phyloP scores from a whole-genome alignment of 2,797 vertebrate species.

The Characodon lateralis region DNA sequence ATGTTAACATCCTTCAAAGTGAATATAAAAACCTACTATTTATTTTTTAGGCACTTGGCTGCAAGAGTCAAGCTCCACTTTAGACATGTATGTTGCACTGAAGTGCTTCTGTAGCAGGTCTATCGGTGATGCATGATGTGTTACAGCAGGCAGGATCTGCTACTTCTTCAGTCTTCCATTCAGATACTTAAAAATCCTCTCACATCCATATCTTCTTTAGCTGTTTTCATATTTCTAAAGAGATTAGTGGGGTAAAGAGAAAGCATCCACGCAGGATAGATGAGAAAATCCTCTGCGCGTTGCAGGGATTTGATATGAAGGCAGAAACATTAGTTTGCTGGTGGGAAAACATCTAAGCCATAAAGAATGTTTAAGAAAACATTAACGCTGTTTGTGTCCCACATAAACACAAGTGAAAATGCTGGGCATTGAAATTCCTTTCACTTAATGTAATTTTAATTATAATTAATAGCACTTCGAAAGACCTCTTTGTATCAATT shows the following conservation, averaged over 20 bases:
- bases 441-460: slow-evolving; percentile 9
- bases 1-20: slow-evolving; percentile 44
- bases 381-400: slow-evolving; percentile 1
- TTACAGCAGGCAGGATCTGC: slow-evolving; percentile 2
- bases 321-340: slow-evolving; percentile 16
- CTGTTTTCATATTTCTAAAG: slow-evolving; percentile 45
- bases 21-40: slow-evolving; percentile 40
- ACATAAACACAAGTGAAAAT: slow-evolving; percentile 11
- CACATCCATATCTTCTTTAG: slow-evolving; percentile 19
- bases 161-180: slow-evolving; percentile 17
- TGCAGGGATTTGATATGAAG: slow-evolving; percentile 32
- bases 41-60: slow-evolving; percentile 12
- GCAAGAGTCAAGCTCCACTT: slow-evolving; percentile 38
- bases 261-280: slow-evolving; percentile 34
- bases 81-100: slow-evolving; percentile 14
- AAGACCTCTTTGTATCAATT: slow-evolving; percentile 16
- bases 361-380: slow-evolving; percentile 7
- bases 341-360: slow-evolving; percentile 21
- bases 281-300: slow-evolving; percentile 37
- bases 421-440: slow-evolving; percentile 7
- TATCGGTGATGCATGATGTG: background rate
- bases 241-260: slow-evolving; percentile 46
- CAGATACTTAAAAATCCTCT: slow-evolving; percentile 21
- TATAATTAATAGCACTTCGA: slow-evolving; percentile 20
- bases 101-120: slow-evolving; percentile 1